phyloP scores from a whole-genome alignment of 2,888 invertebrate species.

The Ptycholaimellus sp. region DNA sequence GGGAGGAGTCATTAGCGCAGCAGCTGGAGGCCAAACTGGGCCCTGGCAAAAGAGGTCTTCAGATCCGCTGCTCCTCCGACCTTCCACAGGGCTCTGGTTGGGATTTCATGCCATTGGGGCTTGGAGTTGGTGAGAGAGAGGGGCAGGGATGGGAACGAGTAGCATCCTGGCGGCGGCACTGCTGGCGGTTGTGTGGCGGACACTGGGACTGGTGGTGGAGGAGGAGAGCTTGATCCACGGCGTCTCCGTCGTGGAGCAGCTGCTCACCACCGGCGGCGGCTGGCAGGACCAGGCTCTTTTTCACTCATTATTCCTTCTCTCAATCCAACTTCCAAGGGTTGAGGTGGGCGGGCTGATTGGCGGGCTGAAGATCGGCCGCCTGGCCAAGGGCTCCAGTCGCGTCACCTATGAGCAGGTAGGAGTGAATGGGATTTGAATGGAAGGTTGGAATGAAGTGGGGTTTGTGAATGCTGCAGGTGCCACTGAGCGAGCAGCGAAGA shows the following conservation, averaged over 20 bases:
- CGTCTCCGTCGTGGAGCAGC: constrained; percentile 32
- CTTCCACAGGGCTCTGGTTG: constrained; percentile 33
- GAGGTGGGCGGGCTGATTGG: constrained; percentile 30
- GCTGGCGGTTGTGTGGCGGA: constrained; percentile 30
- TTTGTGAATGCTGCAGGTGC: constrained; percentile 19
- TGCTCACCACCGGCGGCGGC: constrained; percentile 36
- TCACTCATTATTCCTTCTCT: neutral
- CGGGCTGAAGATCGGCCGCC: constrained; percentile 29
- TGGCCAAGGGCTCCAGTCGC: constrained; percentile 21
- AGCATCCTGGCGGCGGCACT: constrained; percentile 34
- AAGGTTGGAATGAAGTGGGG: too few relatives aligned
- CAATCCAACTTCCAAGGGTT: neutral
- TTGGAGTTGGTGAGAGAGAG: too few relatives aligned
- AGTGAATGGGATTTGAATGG: neutral
- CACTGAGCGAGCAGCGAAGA: constrained; percentile 16
- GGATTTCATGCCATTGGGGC: too few relatives aligned
- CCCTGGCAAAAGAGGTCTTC: constrained; percentile 25
- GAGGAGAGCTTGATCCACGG: constrained; percentile 27
- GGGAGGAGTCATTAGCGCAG: constrained; percentile 12
- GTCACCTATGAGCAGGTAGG: constrained; percentile 4
- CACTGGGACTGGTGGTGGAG: constrained; percentile 25
- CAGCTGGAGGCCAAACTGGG: constrained; percentile 24
- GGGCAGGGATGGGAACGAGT: constrained; percentile 36
- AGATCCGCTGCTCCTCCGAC: constrained; percentile 30
- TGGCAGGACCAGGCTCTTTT: constrained; percentile 34